Percentiles rank a stretch among this genome's conserved stretches.
Evolutionary conservation across 2,797 vertebrate genomes (phyloP).

Genomic region (Melanotaenia nigrans): DNA sequence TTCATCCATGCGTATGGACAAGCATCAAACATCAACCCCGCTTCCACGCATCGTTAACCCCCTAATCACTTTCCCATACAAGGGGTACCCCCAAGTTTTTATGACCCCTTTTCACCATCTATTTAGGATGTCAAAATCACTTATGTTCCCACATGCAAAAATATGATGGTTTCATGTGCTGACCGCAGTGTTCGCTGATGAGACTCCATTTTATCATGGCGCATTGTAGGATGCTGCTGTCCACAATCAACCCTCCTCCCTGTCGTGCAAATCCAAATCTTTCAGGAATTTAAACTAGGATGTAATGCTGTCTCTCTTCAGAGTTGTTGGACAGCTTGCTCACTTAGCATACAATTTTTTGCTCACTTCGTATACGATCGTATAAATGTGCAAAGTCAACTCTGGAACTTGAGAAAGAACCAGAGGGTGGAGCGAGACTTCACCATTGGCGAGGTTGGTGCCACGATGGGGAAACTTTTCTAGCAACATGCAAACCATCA

Average conservation of each 20-base stretch:
- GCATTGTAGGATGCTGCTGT: constrained; percentile 40
- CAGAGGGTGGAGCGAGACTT: not conserved
- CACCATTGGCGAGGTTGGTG: not conserved
- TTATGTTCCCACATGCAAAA: constrained; percentile 25
- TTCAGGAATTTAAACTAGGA: not conserved
- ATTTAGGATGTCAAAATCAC: constrained; percentile 24
- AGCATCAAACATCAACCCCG: constrained; percentile 51
- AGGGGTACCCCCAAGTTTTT: constrained; percentile 34
- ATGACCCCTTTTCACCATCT: constrained; percentile 20
- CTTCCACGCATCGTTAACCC: constrained; percentile 62
- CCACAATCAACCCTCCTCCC: not conserved
- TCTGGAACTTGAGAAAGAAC: not conserved
- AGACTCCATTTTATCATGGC: constrained; percentile 71
- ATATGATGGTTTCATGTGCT: constrained; percentile 14
- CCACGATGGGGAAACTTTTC: not conserved
- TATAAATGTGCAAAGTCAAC: not conserved
- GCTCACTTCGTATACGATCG: not conserved
- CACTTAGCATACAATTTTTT: not conserved
- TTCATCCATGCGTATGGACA: constrained; percentile 74
- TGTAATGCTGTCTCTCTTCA: not conserved
- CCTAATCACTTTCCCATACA: constrained; percentile 25
- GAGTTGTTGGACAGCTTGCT: not conserved
- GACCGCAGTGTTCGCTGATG: not conserved
- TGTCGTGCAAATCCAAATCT: not conserved
- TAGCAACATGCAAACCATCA: constrained; percentile 33